Evolutionary conservation across 53 echinoderm and acorn worm genomes (phyloP).

Genomic region (Holothuria leucospilota): DNA sequence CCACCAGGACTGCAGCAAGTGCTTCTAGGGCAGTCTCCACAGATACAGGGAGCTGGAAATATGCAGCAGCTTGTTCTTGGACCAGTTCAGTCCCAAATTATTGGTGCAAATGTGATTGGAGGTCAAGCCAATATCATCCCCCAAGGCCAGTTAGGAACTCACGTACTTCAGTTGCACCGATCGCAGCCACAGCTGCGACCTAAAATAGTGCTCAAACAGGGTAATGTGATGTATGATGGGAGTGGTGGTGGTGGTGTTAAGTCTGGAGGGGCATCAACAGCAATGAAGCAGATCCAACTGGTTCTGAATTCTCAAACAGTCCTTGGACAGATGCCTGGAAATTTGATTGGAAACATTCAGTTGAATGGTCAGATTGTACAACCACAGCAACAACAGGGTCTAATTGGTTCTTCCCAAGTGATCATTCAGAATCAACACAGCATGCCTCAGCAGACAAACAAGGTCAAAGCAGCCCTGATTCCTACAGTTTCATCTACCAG

Average conservation of each 20-base stretch:
- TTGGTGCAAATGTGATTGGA: background rate
- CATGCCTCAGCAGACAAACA: conserved; percentile 19
- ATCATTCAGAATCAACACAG: conserved; percentile 42
- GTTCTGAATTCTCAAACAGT: conserved; percentile 47
- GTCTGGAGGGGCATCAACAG: background rate
- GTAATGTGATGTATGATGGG: conserved; percentile 15
- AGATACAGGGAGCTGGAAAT: background rate
- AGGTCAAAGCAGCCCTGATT: conserved; percentile 4
- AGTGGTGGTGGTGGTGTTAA: background rate
- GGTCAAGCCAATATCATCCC: conserved; percentile 25
- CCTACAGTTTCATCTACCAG: background rate
- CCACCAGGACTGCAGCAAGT: conserved; percentile 19
- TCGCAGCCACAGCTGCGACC: conserved; percentile 28
- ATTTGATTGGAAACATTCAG: conserved; percentile 12
- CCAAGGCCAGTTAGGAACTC: background rate
- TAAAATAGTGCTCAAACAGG: conserved; percentile 15
- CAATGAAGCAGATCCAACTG: conserved; percentile 41
- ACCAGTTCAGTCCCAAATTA: conserved; percentile 24
- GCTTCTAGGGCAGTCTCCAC: background rate
- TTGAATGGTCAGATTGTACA: conserved; percentile 41
- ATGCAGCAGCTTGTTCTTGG: conserved; percentile 32
- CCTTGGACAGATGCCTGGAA: conserved; percentile 19
- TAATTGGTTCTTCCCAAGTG: conserved; percentile 19
- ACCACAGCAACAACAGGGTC: conserved; percentile 15
- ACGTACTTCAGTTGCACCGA: conserved; percentile 13